These are phyloP conservation scores for Adelognathus sp. DNA, from an alignment of 2,888 invertebrate species.

Conservation along the genomic window DNA sequence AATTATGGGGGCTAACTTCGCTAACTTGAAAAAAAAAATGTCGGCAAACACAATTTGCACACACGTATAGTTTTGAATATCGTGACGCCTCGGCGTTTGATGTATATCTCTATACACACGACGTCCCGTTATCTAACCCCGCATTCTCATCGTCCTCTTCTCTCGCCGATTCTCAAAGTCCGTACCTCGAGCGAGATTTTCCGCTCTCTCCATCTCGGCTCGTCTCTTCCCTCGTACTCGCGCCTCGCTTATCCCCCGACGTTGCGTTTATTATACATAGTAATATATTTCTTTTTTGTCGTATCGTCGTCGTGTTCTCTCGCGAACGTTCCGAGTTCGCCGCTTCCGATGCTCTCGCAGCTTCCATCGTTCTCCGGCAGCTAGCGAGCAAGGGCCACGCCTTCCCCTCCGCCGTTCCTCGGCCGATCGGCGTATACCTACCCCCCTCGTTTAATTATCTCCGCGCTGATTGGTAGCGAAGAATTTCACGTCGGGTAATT, in stretches of 20 bases:
- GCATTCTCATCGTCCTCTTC: slow-evolving; percentile 11
- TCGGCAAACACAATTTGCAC: too few species aligned
- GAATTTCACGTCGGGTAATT: slow-evolving; percentile 80
- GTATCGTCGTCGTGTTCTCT: slow-evolving; percentile 50
- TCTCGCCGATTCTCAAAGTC: not conserved
- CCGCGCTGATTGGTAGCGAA: slow-evolving; percentile 79
- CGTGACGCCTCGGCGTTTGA: not conserved
- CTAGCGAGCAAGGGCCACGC: slow-evolving; percentile 71
- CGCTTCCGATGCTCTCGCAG: slow-evolving; percentile 50
- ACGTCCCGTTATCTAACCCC: slow-evolving; percentile 29
- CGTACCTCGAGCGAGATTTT: not conserved
- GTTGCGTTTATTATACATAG: slow-evolving; percentile 59
- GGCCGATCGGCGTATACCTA: slow-evolving; percentile 70
- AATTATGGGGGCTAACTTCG: too few species aligned
- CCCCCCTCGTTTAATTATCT: slow-evolving; percentile 80
- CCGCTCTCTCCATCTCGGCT: not conserved
- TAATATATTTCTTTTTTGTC: slow-evolving; percentile 56
- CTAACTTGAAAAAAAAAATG: too few species aligned
- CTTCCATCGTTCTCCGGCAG: slow-evolving; percentile 77
- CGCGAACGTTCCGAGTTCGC: slow-evolving; percentile 17
- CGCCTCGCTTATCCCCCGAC: slow-evolving; percentile 32
- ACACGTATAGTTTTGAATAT: not conserved
- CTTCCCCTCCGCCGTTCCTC: slow-evolving; percentile 72
- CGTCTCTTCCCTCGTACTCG: not conserved
- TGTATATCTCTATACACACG: not conserved